Base-by-base conservation (phyloP, 2,113 vertebrate species). In the Mesoclemmys tuberculata region DNA sequence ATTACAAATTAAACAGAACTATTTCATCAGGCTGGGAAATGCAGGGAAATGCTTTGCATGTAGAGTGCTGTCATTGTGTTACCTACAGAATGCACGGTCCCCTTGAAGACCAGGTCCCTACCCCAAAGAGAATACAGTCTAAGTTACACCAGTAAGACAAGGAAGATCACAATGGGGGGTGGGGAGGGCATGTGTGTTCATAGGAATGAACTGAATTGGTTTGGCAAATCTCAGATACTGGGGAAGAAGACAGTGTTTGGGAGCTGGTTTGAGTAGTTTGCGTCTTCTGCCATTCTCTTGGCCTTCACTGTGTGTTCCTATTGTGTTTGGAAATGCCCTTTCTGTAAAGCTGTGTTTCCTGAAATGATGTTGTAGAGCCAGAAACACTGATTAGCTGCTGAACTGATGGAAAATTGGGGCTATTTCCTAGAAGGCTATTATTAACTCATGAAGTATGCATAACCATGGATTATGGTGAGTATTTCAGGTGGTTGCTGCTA, bases 201-300 rank as follows among this genome's bases (percentile, higher is more conserved):
- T 41, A 41, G 68, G 38, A 38, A 74, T 74, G 68, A 74, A 74
- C 10, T 74, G n/a, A 41, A 74, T 24, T 19, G 5, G 2, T 49
- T 94, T 92, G 82, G 51, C 26, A 93, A 85, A 89, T 71, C 94
- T 85, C 71, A 75, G 75, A 85, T 82, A 61, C 46, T 85, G n/a
- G 74, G 75, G 89, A 82, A 35, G 84, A 88, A 10, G 52, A 44
- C 94, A 86, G 31, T 22, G 35, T 82, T 38, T 41, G 10, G 88
- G 46, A 86, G 82, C 3, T 74, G 38, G 4, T 86, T 91, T 10
- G 41, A 8, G 26, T 35, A 14, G 19, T 56, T 95, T 48, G 9
- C 10, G 90, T 88, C n/a, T 87, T 82, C 38, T 94, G 21, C 82
- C 38, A n/a, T 85, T 88, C 10, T 61, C 21, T 84, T 90, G 83